phyloP scores from a whole-genome alignment of 2,797 vertebrate genomes.

The Pitangus sulphuratus region DNA sequence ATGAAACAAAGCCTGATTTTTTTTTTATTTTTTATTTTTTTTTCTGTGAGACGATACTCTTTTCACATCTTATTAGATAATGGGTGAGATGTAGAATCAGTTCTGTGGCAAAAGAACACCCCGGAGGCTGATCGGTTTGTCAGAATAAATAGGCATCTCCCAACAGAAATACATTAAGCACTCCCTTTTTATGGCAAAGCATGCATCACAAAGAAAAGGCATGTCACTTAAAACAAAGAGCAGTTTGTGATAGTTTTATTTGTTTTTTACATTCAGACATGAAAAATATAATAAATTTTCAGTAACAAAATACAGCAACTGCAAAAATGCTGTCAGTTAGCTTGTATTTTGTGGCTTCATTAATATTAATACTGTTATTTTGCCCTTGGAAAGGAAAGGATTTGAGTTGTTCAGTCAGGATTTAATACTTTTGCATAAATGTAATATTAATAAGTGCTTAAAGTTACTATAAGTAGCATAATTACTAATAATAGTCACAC shows the following conservation, averaged over 20 bases:
- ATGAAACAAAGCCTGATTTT: slow-evolving; percentile 1
- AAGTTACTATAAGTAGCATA: not conserved
- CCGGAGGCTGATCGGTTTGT: slow-evolving; percentile 75
- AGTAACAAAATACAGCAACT: slow-evolving; percentile 15
- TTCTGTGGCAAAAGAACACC: slow-evolving; percentile 67
- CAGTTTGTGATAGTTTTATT: not conserved
- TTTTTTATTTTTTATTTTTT: not conserved
- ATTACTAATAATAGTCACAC: slow-evolving; percentile 32
- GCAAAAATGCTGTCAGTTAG: slow-evolving; percentile 10
- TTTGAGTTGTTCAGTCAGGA: slow-evolving; percentile 15
- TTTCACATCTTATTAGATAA: slow-evolving; percentile 73
- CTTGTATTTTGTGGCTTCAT: not conserved
- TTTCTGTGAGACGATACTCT: slow-evolving; percentile 18
- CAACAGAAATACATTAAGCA: slow-evolving; percentile 68
- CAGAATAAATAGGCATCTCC: slow-evolving; percentile 77
- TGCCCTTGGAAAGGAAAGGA: slow-evolving; percentile 4
- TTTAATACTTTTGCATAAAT: slow-evolving; percentile 30
- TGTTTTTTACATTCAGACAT: slow-evolving; percentile 25
- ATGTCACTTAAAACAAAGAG: slow-evolving; percentile 46
- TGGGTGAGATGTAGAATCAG: slow-evolving; percentile 76
- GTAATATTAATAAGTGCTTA: slow-evolving; percentile 1
- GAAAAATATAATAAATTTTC: slow-evolving; percentile 40
- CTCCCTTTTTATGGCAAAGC: slow-evolving; percentile 50
- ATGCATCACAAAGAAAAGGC: slow-evolving; percentile 54
- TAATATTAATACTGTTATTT: slow-evolving; percentile 40